phyloP scores from a whole-genome alignment of 2,888 invertebrate species.

The Dendrolimus pini region DNA sequence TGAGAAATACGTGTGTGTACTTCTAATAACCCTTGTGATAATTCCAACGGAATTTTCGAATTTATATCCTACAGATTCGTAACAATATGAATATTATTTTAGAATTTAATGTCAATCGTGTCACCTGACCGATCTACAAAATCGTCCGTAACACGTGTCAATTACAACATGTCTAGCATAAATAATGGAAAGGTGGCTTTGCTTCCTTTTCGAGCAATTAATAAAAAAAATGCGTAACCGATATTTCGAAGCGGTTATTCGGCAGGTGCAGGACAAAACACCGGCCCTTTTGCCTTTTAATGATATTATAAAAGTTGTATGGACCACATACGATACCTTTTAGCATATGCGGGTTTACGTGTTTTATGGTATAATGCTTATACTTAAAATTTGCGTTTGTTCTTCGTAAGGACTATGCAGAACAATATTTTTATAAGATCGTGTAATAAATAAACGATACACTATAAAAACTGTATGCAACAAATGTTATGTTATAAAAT shows the following conservation, averaged over 20 bases:
- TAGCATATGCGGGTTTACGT: background rate
- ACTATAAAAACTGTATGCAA: no score
- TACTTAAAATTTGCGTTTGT: background rate
- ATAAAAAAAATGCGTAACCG: slow-evolving; percentile 31
- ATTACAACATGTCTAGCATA: background rate
- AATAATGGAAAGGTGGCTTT: slow-evolving; percentile 14
- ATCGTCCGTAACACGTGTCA: background rate
- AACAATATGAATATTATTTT: no score
- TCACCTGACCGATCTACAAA: background rate
- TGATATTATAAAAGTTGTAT: slow-evolving; percentile 63
- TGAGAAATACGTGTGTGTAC: no score
- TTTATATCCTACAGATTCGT: no score
- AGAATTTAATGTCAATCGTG: no score
- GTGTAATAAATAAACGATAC: no score
- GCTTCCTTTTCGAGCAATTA: slow-evolving; percentile 16
- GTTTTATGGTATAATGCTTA: background rate
- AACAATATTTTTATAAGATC: no score
- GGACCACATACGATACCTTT: slow-evolving; percentile 18
- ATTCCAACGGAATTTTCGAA: no score
- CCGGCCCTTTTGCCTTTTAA: slow-evolving; percentile 43
- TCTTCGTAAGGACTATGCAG: no score
- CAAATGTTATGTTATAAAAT: no score
- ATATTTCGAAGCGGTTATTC: slow-evolving; percentile 30
- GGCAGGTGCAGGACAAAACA: slow-evolving; percentile 34
- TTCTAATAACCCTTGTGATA: no score